Conservation (phyloP, 2,113 vertebrate genomes). For the Arizona elegans region DNA sequence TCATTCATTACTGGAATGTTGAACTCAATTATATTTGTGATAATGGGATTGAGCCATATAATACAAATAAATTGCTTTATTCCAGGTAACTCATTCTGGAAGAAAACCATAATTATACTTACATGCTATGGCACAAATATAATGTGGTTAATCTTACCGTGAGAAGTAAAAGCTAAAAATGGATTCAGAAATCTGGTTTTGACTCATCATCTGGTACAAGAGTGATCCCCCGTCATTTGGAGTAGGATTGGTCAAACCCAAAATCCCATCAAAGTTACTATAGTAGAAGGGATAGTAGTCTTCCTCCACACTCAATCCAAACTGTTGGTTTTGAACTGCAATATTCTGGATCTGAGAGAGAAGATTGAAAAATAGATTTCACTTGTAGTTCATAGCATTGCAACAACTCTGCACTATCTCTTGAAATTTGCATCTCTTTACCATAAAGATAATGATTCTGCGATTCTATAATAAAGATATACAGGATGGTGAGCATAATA, state of each 20-base stretch:
- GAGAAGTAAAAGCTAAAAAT: constrained; percentile 72
- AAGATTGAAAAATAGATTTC: background rate
- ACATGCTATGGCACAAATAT: background rate
- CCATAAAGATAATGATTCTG: background rate
- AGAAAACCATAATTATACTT: background rate
- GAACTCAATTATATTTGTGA: background rate
- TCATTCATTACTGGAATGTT: background rate
- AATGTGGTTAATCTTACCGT: constrained; percentile 31
- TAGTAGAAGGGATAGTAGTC: constrained; percentile 63
- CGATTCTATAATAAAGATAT: background rate
- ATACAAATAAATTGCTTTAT: background rate
- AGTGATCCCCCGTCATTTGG: background rate
- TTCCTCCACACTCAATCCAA: constrained; percentile 70
- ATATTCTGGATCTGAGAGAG: constrained; percentile 70
- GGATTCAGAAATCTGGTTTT: constrained; percentile 60
- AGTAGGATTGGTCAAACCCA: constrained; percentile 65
- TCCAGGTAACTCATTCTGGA: background rate
- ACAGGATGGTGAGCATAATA: background rate
- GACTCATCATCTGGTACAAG: constrained; percentile 58
- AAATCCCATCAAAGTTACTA: constrained; percentile 63
- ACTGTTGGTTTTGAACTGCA: constrained; percentile 67
- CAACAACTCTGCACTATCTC: too few relatives aligned
- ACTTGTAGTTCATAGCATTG: background rate
- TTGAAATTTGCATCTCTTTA: too few relatives aligned
- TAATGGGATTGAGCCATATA: background rate